Conservation (phyloP, 2,113 vertebrate species). For the Oostethus manadensis region DNA sequence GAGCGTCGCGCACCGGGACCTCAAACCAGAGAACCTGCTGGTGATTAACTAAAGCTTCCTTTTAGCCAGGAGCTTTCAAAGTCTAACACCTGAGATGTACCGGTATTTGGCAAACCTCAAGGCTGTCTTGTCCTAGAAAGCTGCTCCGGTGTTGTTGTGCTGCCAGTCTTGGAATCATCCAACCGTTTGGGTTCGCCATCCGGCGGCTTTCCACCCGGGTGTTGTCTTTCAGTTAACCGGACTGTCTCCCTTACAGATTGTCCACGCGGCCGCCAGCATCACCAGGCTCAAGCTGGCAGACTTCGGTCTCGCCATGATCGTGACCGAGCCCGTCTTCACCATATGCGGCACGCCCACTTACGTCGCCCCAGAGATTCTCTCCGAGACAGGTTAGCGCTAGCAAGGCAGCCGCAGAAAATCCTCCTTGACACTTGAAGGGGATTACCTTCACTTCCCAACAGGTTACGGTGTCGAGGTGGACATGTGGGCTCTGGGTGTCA, state of each 20-base stretch:
- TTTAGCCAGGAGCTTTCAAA: too few relatives aligned
- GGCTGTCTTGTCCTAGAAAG: too few relatives aligned
- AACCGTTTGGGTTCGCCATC: neutral
- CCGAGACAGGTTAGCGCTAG: constrained; percentile 81
- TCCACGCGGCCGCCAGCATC: constrained; percentile 77
- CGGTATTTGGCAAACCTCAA: too few relatives aligned
- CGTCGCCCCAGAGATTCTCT: constrained; percentile 94
- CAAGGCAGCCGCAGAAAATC: neutral
- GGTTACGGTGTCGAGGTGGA: constrained; percentile 94
- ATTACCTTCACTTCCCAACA: constrained; percentile 38
- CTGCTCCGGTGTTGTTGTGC: too few relatives aligned
- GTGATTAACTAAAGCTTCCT: constrained; percentile 65
- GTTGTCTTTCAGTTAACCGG: neutral
- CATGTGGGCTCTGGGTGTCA: constrained; percentile 94
- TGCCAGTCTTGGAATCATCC: too few relatives aligned
- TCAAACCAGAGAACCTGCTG: constrained; percentile 96
- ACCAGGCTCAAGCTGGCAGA: constrained; percentile 89
- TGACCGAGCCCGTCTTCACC: constrained; percentile 92
- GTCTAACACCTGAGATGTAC: too few relatives aligned
- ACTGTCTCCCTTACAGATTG: constrained; percentile 71
- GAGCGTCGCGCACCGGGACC: constrained; percentile 89
- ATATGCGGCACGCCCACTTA: constrained; percentile 97
- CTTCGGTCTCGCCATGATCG: constrained; percentile 92
- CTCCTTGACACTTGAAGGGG: neutral
- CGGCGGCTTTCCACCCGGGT: neutral